Conservation (phyloP, 2,113 vertebrate genomes). For the Pteropus alecto region DNA sequence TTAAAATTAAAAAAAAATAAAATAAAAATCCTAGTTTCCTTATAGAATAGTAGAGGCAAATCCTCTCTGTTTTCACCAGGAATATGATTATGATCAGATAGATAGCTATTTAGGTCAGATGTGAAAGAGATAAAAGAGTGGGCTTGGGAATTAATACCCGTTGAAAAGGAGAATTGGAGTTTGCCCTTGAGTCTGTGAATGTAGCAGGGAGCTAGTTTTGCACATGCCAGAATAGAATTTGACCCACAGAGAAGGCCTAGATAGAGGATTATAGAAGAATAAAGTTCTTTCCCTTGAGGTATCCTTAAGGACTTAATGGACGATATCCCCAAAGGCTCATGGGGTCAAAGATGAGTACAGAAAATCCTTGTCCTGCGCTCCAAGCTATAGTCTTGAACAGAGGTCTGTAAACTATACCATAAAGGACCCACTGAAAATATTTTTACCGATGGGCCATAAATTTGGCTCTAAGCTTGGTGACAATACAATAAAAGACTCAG, state of each 20-base stretch:
- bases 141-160: background rate
- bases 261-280: background rate
- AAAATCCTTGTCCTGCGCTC: background rate
- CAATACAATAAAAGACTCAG: background rate
- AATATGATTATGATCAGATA: slow-evolving; percentile 23
- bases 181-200: background rate
- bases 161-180: background rate
- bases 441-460: background rate
- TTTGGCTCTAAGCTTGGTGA: background rate
- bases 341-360: background rate
- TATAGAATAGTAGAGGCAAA: background rate
- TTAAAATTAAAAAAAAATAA: background rate
- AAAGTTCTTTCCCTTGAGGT: background rate
- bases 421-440: background rate
- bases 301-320: background rate
- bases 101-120: slow-evolving; percentile 34
- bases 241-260: background rate
- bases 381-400: background rate
- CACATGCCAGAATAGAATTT: background rate
- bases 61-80: background rate
- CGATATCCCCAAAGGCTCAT: background rate
- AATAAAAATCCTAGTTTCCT: background rate
- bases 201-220: background rate
- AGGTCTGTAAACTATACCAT: background rate
- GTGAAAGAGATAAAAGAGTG: background rate